Evolutionary conservation across 92 coral and sea anemone genomes (phyloP).

Genomic region (Phymanthus crucifer): DNA sequence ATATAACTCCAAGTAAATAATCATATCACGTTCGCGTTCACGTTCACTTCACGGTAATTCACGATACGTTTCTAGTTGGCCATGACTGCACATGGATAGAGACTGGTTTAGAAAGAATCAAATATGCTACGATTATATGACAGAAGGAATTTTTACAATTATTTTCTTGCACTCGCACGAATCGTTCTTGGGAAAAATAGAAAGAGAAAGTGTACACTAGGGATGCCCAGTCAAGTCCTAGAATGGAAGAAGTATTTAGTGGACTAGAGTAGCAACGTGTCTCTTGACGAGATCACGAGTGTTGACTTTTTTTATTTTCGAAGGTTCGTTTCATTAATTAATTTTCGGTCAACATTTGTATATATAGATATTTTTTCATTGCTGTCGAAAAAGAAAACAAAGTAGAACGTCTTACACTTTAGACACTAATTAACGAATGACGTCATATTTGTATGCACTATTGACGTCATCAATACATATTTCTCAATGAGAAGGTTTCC

Average conservation of each 20-base stretch:
- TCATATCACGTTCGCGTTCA: constrained; percentile 18
- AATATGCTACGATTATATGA: background rate
- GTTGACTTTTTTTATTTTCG: background rate
- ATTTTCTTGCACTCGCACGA: no score
- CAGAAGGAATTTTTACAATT: no score
- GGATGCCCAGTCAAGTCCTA: no score
- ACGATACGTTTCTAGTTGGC: constrained; percentile 1
- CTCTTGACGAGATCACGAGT: background rate
- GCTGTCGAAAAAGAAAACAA: no score
- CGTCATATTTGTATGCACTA: no score
- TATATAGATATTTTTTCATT: background rate
- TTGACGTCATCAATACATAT: no score
- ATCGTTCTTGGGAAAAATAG: background rate
- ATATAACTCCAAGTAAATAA: constrained; percentile 30
- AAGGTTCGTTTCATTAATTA: background rate
- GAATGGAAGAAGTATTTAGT: background rate
- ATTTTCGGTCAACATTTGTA: background rate
- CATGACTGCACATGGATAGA: background rate
- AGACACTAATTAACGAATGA: no score
- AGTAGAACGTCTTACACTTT: no score
- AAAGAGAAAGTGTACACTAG: background rate
- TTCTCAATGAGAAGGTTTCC: no score
- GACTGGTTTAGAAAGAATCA: background rate
- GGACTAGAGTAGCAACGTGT: background rate
- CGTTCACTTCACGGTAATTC: background rate